Percentiles rank a stretch among this genome's conserved stretches.
phyloP scores from a whole-genome alignment of 2,888 invertebrate species.

The Apantesis nais region DNA sequence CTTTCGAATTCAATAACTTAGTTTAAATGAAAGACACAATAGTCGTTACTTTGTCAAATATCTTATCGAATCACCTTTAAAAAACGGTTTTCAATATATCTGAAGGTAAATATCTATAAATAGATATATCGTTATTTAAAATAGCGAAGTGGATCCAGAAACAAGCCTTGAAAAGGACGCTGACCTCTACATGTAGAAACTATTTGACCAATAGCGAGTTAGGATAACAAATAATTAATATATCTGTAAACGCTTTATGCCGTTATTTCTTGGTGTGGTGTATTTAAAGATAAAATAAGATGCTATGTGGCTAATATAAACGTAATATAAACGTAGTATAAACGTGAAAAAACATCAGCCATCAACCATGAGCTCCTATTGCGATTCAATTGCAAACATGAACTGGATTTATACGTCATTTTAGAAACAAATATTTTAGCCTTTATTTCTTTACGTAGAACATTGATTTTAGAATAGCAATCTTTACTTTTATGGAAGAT shows the following conservation, averaged over 20 bases:
- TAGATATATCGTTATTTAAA: constrained; percentile 1
- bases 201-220: constrained; percentile 5
- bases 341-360: no score
- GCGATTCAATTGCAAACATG: no score
- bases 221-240: neutral
- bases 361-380: no score
- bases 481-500: no score
- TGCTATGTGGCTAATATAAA: neutral
- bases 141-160: constrained; percentile 1
- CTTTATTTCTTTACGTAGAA: no score
- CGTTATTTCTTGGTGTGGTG: neutral
- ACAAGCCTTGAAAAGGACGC: constrained; percentile 15
- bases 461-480: no score
- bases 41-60: neutral
- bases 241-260: neutral
- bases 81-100: neutral
- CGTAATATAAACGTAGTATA: no score
- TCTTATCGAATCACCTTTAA: neutral
- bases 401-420: no score
- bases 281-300: neutral
- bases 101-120: neutral
- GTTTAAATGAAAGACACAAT: neutral
- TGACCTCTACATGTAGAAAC: constrained; percentile 8
- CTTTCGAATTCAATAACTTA: neutral
- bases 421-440: no score